A percentile compares a stretch with the other conserved stretches of the same genome.
phyloP scores from a whole-genome alignment of 2,888 invertebrate genomes.

The Psylliodes chrysocephalus region DNA sequence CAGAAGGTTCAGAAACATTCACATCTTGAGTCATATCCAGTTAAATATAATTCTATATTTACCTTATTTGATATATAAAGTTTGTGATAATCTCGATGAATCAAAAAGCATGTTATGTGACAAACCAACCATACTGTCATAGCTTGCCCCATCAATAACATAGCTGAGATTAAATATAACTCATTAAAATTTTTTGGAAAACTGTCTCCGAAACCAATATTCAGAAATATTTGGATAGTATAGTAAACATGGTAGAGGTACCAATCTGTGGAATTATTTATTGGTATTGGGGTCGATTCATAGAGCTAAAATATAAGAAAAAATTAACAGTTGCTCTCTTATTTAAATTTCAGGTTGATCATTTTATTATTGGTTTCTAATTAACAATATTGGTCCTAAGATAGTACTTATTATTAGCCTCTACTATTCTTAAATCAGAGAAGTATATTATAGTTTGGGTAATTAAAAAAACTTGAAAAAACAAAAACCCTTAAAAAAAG shows the following conservation, averaged over 20 bases:
- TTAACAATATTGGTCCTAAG: too few relatives aligned
- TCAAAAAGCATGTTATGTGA: conserved; percentile 29
- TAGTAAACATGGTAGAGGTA: conserved; percentile 49
- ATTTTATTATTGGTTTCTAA: too few relatives aligned
- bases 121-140: conserved; percentile 26
- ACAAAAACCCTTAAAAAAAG: too few relatives aligned
- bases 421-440: too few relatives aligned
- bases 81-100: conserved; percentile 25
- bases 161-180: conserved; percentile 22
- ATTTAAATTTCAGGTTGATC: too few relatives aligned
- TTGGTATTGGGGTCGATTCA: background rate
- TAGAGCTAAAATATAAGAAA: background rate
- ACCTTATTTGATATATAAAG: conserved; percentile 28
- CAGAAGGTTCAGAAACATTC: too few relatives aligned
- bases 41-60: too few relatives aligned
- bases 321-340: too few relatives aligned
- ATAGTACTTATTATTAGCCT: too few relatives aligned
- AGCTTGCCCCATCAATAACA: conserved; percentile 26
- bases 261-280: conserved; percentile 11
- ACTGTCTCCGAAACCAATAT: conserved; percentile 44
- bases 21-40: too few relatives aligned
- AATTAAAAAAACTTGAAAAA: too few relatives aligned
- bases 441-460: too few relatives aligned
- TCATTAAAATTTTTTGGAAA: conserved; percentile 32
- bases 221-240: conserved; percentile 63